phyloP scores from a whole-genome alignment of 2,888 invertebrate genomes.

The Hetaerina titia region DNA sequence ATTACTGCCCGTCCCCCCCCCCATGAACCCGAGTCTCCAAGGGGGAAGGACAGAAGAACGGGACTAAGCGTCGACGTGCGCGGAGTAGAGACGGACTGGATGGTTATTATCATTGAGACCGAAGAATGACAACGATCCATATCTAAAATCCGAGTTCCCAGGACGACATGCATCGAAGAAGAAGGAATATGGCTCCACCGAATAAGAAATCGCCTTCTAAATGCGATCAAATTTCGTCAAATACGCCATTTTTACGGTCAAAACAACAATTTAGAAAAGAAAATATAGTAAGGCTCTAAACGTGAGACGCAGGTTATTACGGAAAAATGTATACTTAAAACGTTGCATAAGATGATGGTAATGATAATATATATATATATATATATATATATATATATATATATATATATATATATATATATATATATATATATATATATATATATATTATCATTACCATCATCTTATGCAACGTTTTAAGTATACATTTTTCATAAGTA shows the following conservation, averaged over 20 bases:
- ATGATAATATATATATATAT: too few relatives aligned
- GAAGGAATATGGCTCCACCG: neutral
- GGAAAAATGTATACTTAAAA: too few relatives aligned
- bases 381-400: too few relatives aligned
- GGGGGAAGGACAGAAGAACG: neutral
- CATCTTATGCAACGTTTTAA: too few relatives aligned
- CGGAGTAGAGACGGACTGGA: neutral
- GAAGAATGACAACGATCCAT: neutral
- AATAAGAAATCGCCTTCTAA: neutral
- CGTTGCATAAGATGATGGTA: too few relatives aligned
- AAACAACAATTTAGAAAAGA: neutral
- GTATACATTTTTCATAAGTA: too few relatives aligned
- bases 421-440: too few relatives aligned
- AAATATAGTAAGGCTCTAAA: too few relatives aligned
- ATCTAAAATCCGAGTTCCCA: neutral
- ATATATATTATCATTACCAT: too few relatives aligned
- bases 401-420: too few relatives aligned
- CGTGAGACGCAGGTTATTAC: too few relatives aligned
- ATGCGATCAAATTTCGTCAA: neutral
- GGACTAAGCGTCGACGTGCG: neutral
- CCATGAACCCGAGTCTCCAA: neutral
- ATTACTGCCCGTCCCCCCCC: neutral
- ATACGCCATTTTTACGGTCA: neutral
- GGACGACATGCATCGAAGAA: neutral
- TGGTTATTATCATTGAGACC: neutral